These are phyloP conservation scores for Adelosebastes latens DNA, from an alignment of 2,797 vertebrate genomes.

Conservation along the genomic window DNA sequence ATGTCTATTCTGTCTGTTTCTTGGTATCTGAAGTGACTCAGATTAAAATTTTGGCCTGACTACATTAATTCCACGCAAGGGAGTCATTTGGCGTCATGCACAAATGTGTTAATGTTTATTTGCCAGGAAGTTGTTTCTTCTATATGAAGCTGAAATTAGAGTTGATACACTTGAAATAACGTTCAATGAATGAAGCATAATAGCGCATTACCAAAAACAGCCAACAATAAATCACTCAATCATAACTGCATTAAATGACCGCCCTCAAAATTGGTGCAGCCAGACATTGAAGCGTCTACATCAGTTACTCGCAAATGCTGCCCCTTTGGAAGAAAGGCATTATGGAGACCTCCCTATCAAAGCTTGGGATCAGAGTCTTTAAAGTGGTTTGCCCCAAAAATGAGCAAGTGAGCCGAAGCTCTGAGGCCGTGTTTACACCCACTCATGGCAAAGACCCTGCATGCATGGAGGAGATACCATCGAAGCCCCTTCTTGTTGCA, in stretches of 20 bases:
- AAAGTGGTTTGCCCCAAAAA: slow-evolving; percentile 54
- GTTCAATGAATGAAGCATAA: slow-evolving; percentile 45
- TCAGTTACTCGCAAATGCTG: slow-evolving; percentile 72
- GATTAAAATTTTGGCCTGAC: slow-evolving; percentile 15
- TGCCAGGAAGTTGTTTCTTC: slow-evolving; percentile 52
- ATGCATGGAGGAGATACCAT: slow-evolving; percentile 56
- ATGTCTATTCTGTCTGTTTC: background rate
- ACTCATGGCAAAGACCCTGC: slow-evolving; percentile 2
- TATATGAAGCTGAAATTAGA: slow-evolving; percentile 61
- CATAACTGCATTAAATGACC: slow-evolving; percentile 65
- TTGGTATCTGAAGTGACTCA: background rate
- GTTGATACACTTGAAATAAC: slow-evolving; percentile 53
- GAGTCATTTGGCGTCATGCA: slow-evolving; percentile 34
- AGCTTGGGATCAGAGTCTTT: slow-evolving; percentile 61
- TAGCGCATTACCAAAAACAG: slow-evolving; percentile 39
- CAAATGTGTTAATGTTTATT: slow-evolving; percentile 48
- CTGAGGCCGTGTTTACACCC: slow-evolving; percentile 35
- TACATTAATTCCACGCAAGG: background rate
- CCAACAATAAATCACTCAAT: slow-evolving; percentile 55
- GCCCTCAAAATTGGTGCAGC: slow-evolving; percentile 66
- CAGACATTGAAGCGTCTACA: slow-evolving; percentile 78
- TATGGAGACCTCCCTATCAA: slow-evolving; percentile 63
- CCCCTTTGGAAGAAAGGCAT: slow-evolving; percentile 47
- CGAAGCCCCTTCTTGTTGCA: slow-evolving; percentile 22
- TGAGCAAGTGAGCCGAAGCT: slow-evolving; percentile 23